A percentile compares a stretch with the other conserved stretches of the same genome.
phyloP scores from a whole-genome alignment of 1,140 invertebrate species.

The Cryptotermes secundus region DNA sequence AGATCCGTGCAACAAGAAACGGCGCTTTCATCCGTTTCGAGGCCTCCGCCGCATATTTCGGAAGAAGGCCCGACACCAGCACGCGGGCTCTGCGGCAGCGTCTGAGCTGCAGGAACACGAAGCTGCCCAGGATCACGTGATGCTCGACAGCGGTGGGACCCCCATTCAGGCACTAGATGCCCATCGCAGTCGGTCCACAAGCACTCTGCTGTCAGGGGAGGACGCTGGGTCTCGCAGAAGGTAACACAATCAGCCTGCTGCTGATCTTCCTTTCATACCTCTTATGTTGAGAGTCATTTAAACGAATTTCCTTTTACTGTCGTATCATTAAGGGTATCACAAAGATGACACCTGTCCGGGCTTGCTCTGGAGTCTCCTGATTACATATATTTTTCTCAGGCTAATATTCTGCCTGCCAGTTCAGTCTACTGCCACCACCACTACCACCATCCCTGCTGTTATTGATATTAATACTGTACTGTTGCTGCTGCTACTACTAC shows the following conservation, averaged over 20 bases:
- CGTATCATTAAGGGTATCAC: no score
- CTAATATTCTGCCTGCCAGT: no score
- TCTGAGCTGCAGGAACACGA: conserved; percentile 44
- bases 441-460: background rate
- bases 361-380: no score
- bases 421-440: background rate
- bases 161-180: conserved; percentile 47
- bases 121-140: background rate
- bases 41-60: conserved; percentile 69
- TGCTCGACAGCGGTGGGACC: conserved; percentile 39
- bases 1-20: conserved; percentile 58
- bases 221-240: conserved; percentile 42
- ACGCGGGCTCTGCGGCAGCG: conserved; percentile 36
- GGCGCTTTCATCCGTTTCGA: conserved; percentile 62
- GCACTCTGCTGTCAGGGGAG: conserved; percentile 61
- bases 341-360: no score
- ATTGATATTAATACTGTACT: background rate
- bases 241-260: background rate
- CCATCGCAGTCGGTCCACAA: conserved; percentile 47
- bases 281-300: no score
- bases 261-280: no score
- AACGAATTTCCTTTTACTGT: no score
- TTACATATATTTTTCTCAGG: no score
- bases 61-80: conserved; percentile 49
- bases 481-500: no score